A percentile compares a stretch with the other conserved stretches of the same genome.
Evolutionary conservation across 2,113 vertebrate species (phyloP).

Genomic region (Lagopus muta): DNA sequence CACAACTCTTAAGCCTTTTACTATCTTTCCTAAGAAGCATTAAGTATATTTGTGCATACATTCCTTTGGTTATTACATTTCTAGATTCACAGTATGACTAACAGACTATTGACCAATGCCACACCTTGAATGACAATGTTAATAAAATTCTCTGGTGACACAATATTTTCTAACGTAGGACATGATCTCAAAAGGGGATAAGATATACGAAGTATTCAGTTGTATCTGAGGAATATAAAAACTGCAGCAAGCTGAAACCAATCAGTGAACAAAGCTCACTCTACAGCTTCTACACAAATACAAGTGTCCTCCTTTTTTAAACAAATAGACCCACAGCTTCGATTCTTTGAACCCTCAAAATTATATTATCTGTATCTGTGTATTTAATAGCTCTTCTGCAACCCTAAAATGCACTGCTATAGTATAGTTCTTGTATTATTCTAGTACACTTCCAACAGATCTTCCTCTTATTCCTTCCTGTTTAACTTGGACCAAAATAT

Average conservation of each 20-base stretch:
- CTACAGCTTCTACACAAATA: background rate
- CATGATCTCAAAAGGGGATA: background rate
- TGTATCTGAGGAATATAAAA: background rate
- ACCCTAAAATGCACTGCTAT: background rate
- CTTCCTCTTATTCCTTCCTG: background rate
- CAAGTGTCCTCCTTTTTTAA: background rate
- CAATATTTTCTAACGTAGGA: slow-evolving; percentile 20
- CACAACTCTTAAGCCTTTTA: background rate
- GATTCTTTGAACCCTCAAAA: background rate
- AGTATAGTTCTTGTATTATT: background rate
- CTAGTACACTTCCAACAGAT: background rate
- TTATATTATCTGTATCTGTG: background rate
- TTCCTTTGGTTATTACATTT: background rate
- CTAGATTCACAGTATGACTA: background rate
- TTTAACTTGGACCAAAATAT: background rate
- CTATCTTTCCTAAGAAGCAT: background rate
- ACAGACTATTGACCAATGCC: slow-evolving; percentile 8
- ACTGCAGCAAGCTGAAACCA: background rate
- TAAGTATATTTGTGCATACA: background rate
- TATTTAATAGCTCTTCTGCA: background rate
- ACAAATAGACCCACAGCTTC: background rate
- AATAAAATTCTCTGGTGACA: slow-evolving; percentile 1
- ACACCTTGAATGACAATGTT: background rate
- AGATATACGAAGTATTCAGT: background rate
- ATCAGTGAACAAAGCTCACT: background rate